These are phyloP conservation scores for Peromyscus melanophrys DNA, from an alignment of 2,797 vertebrate species.

Conservation along the genomic window DNA sequence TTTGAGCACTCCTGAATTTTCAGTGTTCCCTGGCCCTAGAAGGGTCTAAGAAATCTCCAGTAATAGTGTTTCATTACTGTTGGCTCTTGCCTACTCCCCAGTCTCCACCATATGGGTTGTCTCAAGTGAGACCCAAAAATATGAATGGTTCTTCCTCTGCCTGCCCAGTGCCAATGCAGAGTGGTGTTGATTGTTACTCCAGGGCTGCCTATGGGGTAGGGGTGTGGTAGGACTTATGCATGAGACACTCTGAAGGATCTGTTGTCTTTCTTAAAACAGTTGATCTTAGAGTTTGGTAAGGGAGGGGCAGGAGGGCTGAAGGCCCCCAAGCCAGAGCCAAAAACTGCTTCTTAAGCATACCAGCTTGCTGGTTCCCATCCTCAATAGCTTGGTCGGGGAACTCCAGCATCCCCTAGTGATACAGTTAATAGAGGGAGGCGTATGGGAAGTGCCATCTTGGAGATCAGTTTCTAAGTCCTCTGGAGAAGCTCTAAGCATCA, in stretches of 20 bases:
- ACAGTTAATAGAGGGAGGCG: accelerated
- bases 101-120: background rate
- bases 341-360: background rate
- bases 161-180: background rate
- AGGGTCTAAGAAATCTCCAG: background rate
- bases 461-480: background rate
- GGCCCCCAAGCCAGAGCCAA: background rate
- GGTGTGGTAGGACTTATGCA: background rate
- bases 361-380: background rate
- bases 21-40: background rate
- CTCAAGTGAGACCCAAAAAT: background rate
- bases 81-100: background rate
- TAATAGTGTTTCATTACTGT: background rate
- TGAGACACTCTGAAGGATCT: background rate
- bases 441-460: background rate
- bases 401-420: background rate
- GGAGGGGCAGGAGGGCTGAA: background rate
- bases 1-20: background rate
- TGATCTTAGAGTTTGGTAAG: background rate
- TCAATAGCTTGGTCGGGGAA: background rate
- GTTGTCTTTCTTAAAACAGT: constrained; percentile 6
- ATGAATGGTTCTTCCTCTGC: background rate
- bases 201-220: background rate
- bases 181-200: background rate
- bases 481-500: background rate